Conservation (phyloP, 1,140 invertebrate genomes). For the Halictus rubicundus region DNA sequence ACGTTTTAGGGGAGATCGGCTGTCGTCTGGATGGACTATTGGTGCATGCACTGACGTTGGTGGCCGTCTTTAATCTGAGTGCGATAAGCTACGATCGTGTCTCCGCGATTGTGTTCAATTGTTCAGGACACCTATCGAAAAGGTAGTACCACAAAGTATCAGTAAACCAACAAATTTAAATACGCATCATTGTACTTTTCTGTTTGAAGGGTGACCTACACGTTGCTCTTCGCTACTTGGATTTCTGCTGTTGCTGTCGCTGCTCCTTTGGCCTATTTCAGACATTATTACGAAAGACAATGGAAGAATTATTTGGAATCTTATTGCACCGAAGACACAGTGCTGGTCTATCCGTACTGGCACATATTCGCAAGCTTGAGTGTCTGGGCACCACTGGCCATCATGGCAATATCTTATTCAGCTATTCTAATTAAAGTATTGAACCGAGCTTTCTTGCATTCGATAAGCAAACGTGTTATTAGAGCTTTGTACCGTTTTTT, state of each 20-base stretch:
- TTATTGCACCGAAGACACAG: constrained; percentile 85
- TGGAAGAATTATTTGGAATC: constrained; percentile 87
- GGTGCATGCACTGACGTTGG: constrained; percentile 85
- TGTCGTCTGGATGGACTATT: constrained; percentile 87
- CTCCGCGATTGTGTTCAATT: constrained; percentile 88
- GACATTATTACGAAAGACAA: constrained; percentile 84
- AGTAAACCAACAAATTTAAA: neutral
- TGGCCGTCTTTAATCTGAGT: constrained; percentile 88
- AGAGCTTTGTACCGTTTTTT: neutral
- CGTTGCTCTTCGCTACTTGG: constrained; percentile 86
- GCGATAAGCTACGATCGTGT: constrained; percentile 91
- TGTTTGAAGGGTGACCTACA: constrained; percentile 76
- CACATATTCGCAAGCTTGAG: constrained; percentile 85
- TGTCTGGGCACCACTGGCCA: constrained; percentile 86
- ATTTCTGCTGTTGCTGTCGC: constrained; percentile 83
- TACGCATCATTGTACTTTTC: neutral
- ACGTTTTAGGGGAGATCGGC: constrained; percentile 85
- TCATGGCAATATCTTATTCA: constrained; percentile 86
- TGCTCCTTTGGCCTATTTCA: constrained; percentile 84
- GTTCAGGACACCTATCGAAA: constrained; percentile 84
- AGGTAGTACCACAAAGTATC: constrained; percentile 57
- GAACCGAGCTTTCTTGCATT: neutral
- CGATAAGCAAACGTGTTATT: neutral
- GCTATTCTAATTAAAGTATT: constrained; percentile 84
- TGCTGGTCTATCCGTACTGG: constrained; percentile 86